These are phyloP conservation scores for Tinea pellionella DNA, from an alignment of 2,888 invertebrate genomes.

Conservation along the genomic window DNA sequence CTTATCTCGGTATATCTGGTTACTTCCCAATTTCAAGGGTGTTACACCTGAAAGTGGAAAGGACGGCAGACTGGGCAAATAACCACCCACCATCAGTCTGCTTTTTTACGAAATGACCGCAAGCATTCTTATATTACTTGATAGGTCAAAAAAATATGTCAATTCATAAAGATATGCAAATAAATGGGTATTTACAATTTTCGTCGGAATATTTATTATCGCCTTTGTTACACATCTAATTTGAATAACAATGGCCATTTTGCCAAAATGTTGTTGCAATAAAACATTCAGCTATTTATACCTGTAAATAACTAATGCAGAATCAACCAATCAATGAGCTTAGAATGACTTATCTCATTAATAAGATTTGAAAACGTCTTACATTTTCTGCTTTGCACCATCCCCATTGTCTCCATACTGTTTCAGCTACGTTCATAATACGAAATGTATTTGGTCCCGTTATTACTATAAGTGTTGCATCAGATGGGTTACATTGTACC, in stretches of 20 bases:
- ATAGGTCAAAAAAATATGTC: not conserved
- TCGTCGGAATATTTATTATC: not conserved
- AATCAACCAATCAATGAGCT: not conserved
- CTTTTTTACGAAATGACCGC: too few species aligned
- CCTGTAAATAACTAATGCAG: too few species aligned
- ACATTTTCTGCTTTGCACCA: slow-evolving; percentile 83
- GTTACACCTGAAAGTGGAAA: too few species aligned
- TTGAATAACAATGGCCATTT: not conserved
- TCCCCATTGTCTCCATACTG: slow-evolving; percentile 84
- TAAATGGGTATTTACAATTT: not conserved
- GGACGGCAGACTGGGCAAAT: too few species aligned
- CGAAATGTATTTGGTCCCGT: slow-evolving; percentile 75
- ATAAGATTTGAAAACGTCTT: slow-evolving; percentile 21
- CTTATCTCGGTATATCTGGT: too few species aligned
- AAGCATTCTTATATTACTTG: too few species aligned
- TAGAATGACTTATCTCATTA: too few species aligned
- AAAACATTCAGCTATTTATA: too few species aligned
- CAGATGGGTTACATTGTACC: slow-evolving; percentile 83
- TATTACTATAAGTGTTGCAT: slow-evolving; percentile 78
- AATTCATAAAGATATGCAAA: not conserved
- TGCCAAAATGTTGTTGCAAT: not conserved
- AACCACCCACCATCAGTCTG: too few species aligned
- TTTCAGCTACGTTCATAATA: slow-evolving; percentile 81
- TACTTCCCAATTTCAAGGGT: too few species aligned
- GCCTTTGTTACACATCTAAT: not conserved